Evolutionary conservation across 2,113 vertebrate species (phyloP).

Genomic region (Grammomys dolichurus): DNA sequence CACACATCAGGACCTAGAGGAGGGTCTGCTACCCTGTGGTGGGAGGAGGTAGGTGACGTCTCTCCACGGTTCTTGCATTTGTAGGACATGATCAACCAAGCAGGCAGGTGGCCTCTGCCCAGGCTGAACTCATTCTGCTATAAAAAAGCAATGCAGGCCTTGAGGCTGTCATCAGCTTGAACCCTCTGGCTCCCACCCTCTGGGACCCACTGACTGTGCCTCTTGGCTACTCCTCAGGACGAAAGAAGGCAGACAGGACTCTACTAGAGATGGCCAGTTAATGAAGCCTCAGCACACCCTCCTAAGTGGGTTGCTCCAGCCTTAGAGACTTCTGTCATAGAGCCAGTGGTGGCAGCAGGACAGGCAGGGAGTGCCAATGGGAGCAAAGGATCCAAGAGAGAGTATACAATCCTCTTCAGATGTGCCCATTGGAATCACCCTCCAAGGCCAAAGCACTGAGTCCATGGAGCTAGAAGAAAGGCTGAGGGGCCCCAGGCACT

Average conservation of each 20-base stretch:
- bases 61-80: neutral
- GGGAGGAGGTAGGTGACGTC: neutral
- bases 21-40: neutral
- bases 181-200: neutral
- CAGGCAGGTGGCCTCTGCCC: neutral
- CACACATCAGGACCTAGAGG: neutral
- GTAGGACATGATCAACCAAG: neutral
- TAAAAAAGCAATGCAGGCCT: neutral
- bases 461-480: neutral
- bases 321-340: neutral
- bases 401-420: neutral
- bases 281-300: neutral
- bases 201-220: neutral
- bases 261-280: neutral
- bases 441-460: rapidly evolving
- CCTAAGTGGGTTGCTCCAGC: neutral
- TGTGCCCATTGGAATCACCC: neutral
- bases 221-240: neutral
- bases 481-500: neutral
- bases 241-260: neutral
- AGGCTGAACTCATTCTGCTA: neutral
- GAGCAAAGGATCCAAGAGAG: neutral
- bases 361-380: neutral
- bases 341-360: neutral
- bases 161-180: neutral